Evolutionary conservation across 1,140 invertebrate species (phyloP).

Genomic region (Hylaeus anthracinus): DNA sequence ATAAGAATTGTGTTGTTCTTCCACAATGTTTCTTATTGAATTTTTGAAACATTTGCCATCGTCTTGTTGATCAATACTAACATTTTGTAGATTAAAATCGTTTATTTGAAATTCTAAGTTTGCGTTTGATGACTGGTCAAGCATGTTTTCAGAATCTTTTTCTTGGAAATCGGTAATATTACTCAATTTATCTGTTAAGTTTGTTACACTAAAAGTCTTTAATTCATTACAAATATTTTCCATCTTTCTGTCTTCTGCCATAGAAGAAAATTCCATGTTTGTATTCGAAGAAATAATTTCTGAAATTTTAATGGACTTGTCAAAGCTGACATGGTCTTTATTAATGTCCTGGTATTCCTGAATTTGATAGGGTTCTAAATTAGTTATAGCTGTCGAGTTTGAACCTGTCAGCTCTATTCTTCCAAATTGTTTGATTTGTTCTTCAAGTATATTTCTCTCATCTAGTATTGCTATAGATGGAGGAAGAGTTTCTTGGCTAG

Average conservation of each 20-base stretch:
- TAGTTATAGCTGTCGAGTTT: conserved; percentile 76
- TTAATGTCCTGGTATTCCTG: conserved; percentile 77
- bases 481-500: conserved; percentile 67
- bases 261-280: conserved; percentile 16
- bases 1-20: conserved; percentile 61
- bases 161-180: background rate
- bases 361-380: conserved; percentile 76
- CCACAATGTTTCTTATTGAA: conserved; percentile 19
- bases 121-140: background rate
- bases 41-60: conserved; percentile 7
- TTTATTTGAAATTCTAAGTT: background rate
- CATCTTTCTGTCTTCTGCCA: conserved; percentile 42
- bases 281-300: conserved; percentile 67
- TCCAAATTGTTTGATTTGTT: conserved; percentile 79
- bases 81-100: background rate
- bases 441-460: conserved; percentile 73
- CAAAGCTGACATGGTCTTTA: conserved; percentile 80
- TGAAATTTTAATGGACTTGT: conserved; percentile 78
- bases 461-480: conserved; percentile 74
- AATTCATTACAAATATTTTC: conserved; percentile 27
- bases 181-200: background rate
- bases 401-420: conserved; percentile 79
- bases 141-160: background rate
- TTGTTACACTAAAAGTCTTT: conserved; percentile 4
- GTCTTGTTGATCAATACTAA: background rate